Percentiles rank a stretch among this genome's conserved stretches.
Evolutionary conservation across 2,113 vertebrate species (phyloP).

Genomic region (Dicrurus megarhynchus): DNA sequence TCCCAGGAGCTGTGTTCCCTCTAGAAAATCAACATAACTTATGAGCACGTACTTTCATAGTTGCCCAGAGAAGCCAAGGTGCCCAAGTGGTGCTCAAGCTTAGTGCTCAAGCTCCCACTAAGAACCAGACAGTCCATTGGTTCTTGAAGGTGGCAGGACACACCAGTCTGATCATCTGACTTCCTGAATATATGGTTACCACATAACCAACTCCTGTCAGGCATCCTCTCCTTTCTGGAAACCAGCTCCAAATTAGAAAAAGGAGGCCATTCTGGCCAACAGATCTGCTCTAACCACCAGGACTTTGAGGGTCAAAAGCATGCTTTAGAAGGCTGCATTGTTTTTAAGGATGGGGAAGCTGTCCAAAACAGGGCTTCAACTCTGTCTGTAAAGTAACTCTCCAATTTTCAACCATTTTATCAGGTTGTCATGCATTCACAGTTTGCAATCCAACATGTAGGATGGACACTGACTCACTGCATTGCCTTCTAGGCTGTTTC

Average conservation of each 20-base stretch:
- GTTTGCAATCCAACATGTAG: not conserved
- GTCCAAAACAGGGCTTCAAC: not conserved
- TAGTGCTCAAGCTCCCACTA: not conserved
- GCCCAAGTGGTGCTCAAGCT: not conserved
- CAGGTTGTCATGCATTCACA: not conserved
- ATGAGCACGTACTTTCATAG: not conserved
- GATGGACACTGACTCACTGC: not conserved
- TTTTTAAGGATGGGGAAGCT: not conserved
- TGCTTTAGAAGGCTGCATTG: not conserved
- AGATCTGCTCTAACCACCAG: not conserved
- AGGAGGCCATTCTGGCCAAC: not conserved
- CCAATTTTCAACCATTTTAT: not conserved
- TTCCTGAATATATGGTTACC: not conserved
- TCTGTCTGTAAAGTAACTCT: not conserved
- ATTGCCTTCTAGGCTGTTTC: not conserved
- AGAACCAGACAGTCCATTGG: not conserved
- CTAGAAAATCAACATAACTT: not conserved
- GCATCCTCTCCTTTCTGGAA: not conserved
- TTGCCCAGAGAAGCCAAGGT: not conserved
- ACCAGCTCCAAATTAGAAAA: not conserved
- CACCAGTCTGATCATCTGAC: not conserved
- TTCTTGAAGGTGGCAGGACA: not conserved
- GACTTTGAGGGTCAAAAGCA: not conserved
- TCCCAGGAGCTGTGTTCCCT: not conserved
- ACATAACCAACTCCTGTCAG: not conserved